Percentiles rank a stretch among this genome's conserved stretches.
Evolutionary conservation across 2,113 vertebrate species (phyloP).

Genomic region (Calidris pygmaea): DNA sequence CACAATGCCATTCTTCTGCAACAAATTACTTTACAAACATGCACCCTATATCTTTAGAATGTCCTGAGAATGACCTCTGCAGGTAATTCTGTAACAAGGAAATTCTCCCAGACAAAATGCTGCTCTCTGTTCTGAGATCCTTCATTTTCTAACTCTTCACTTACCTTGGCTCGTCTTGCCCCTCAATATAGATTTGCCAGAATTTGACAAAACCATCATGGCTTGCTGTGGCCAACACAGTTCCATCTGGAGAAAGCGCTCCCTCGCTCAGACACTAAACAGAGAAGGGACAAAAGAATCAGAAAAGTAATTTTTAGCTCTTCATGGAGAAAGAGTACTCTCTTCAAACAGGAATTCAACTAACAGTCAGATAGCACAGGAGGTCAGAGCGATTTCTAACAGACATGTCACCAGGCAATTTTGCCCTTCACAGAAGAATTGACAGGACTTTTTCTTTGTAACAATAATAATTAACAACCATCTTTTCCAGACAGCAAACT

Average conservation of each 20-base stretch:
- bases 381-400: not conserved
- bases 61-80: not conserved
- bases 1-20: not conserved
- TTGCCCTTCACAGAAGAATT: not conserved
- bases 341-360: not conserved
- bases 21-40: not conserved
- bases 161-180: slow-evolving; percentile 93
- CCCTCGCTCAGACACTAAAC: slow-evolving; percentile 91
- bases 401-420: not conserved
- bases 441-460: not conserved
- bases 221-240: slow-evolving; percentile 94
- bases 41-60: not conserved
- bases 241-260: slow-evolving; percentile 94
- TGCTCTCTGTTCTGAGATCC: not conserved
- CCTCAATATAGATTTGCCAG: slow-evolving; percentile 99
- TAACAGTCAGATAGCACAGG: not conserved
- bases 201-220: slow-evolving; percentile 98
- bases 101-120: not conserved
- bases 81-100: not conserved
- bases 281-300: not conserved
- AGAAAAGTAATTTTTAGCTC: not conserved
- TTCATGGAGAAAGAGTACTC: not conserved
- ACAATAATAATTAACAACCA: not conserved
- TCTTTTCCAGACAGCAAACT: not conserved
- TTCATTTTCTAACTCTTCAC: not conserved